Base-by-base conservation (phyloP, 2,113 vertebrate genomes). In the Mionectes macconnelli region DNA sequence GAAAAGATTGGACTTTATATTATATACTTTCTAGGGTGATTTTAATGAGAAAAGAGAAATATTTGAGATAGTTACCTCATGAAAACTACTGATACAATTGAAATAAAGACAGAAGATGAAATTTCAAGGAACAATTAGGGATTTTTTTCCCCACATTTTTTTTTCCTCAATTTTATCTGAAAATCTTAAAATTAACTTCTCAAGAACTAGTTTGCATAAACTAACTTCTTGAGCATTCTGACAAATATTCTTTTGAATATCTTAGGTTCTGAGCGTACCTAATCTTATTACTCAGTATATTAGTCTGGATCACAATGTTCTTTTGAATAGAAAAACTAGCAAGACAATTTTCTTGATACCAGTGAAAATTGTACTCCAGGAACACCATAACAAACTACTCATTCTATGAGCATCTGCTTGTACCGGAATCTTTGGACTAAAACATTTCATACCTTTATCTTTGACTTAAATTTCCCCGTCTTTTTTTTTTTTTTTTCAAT, bases 131-230 rank as follows among this genome's bases (percentile, higher is more conserved):
- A 62, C 73, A 86, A 56, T 2, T 24, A n/a, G 27, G 2, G 2
- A 1, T 15, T 35, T 9, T 9, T 20, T 7, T 0, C 1, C 3
- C 3, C 2, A 2, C 3, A 10, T 0, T 59, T 59, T 59, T 53
- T 53, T 35, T 85, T 60, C 68, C 73, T 68, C 31, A 14, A 4
- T 76, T 91, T 89, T 79, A 15, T 15, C 44, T 68, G 40, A 73
- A 88, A 69, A 45, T 33, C 31, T 42, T 86, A 76, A 77, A 80
- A 73, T 62, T 2, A 72, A 56, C 20, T n/a, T 69, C 7, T 30
- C 20, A 84, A 70, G 22, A 87, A 56, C 31, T 68, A 75, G 25
- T 30, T 76, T 76, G 22, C 19, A 37, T 60, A 45, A 84, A 55
- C 7, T n/a, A 70, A 63, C 12, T 28, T 91, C 75, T 75, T 63